Conservation (phyloP, 2,797 vertebrate genomes). For the Clangula hyemalis region DNA sequence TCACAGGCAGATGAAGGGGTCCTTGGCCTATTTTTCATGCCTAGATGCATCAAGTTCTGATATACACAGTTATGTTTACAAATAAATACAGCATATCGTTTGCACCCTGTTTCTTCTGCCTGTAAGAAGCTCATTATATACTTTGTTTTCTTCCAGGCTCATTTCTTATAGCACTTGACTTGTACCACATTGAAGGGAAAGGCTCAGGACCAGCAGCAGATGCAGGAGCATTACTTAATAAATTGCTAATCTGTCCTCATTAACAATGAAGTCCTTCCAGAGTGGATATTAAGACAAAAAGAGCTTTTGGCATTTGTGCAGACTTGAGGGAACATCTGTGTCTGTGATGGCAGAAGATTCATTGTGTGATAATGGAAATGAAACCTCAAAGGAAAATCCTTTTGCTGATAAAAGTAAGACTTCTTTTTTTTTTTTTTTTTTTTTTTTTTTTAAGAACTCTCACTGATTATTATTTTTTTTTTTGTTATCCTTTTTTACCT, state of each 20-base stretch:
- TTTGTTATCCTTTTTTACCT: not conserved
- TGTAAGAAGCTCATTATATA: rapidly evolving
- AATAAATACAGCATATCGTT: not conserved
- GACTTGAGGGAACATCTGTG: slow-evolving; percentile 52
- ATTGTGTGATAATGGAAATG: not conserved
- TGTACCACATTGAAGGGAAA: not conserved
- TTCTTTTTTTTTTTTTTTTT: not conserved
- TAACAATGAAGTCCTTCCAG: slow-evolving; percentile 31
- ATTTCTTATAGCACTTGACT: not conserved
- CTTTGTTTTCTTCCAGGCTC: not conserved
- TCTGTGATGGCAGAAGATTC: slow-evolving; percentile 41
- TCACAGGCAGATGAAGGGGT: too few species aligned
- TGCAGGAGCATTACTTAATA: slow-evolving; percentile 29
- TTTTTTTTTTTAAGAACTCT: not conserved
- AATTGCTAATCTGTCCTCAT: slow-evolving; percentile 32
- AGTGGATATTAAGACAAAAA: slow-evolving; percentile 28
- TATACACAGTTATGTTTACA: rapidly evolving
- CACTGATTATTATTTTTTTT: not conserved
- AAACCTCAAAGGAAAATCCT: slow-evolving; percentile 17
- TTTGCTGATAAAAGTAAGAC: not conserved
- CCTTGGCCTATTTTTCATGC: not conserved
- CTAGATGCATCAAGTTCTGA: not conserved
- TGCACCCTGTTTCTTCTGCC: not conserved
- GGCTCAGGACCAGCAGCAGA: slow-evolving; percentile 26
- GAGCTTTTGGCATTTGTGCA: slow-evolving; percentile 35